These are phyloP conservation scores for Dipodomys spectabilis DNA, from an alignment of 2,113 vertebrate species.

Conservation along the genomic window DNA sequence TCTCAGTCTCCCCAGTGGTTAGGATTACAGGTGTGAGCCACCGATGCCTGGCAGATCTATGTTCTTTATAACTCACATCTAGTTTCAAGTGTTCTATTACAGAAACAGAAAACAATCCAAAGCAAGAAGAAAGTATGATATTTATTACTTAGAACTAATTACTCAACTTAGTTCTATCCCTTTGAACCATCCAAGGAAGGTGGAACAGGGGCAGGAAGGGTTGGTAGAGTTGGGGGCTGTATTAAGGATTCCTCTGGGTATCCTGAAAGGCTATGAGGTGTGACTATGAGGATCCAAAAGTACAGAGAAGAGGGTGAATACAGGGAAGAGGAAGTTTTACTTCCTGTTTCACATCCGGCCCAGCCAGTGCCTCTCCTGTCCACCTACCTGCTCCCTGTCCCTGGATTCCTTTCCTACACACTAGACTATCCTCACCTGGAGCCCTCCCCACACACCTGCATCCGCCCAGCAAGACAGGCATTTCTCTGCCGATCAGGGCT, in stretches of 20 bases:
- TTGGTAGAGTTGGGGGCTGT: neutral
- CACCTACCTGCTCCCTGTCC: slow-evolving; percentile 21
- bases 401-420: slow-evolving; percentile 68
- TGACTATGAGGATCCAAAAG: neutral
- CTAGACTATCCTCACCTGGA: neutral
- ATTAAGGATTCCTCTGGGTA: neutral
- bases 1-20: too few relatives aligned
- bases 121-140: neutral
- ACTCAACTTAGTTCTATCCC: neutral
- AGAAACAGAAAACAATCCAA: neutral
- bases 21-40: too few relatives aligned
- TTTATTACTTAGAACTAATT: neutral
- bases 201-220: neutral
- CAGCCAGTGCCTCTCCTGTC: neutral
- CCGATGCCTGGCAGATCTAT: neutral
- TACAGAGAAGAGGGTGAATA: neutral
- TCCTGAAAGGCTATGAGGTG: neutral
- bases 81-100: neutral
- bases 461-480: neutral
- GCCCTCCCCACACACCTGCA: slow-evolving; percentile 63
- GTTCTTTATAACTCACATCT: neutral
- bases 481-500: neutral
- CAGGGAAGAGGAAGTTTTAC: slow-evolving; percentile 46
- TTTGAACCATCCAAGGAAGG: neutral
- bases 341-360: slow-evolving; percentile 56